Percentiles rank a stretch among this genome's conserved stretches.
These are phyloP conservation scores for Acromyrmex heyeri DNA, from an alignment of 1,140 invertebrate species.

Conservation along the genomic window DNA sequence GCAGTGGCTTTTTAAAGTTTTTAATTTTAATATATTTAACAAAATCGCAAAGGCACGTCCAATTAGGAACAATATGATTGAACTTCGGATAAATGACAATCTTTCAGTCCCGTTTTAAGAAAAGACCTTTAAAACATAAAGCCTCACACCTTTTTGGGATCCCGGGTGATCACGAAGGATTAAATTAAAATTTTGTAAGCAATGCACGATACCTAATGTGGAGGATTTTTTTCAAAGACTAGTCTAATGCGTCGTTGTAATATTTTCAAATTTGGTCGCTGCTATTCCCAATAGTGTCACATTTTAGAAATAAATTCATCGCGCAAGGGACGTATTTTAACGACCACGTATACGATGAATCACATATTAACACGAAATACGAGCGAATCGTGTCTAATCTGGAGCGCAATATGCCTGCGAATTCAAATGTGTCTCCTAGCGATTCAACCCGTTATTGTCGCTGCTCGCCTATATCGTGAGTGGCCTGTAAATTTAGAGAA, in stretches of 20 bases:
- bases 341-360: background rate
- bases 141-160: no score
- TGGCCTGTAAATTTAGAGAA: slow-evolving; percentile 46
- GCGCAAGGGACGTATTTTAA: slow-evolving; percentile 3
- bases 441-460: slow-evolving; percentile 39
- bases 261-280: slow-evolving; percentile 11
- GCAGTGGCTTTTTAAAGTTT: no score
- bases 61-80: no score
- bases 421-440: slow-evolving; percentile 35
- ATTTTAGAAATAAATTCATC: slow-evolving; percentile 31
- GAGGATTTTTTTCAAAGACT: background rate
- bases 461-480: background rate
- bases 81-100: no score
- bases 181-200: background rate
- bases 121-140: no score
- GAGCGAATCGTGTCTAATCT: slow-evolving; percentile 47
- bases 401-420: slow-evolving; percentile 12
- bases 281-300: background rate
- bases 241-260: background rate
- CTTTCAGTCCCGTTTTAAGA: no score
- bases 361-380: slow-evolving; percentile 20
- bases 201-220: background rate
- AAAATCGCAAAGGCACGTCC: no score
- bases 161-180: no score
- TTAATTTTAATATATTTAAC: no score